Percentiles rank a stretch among this genome's conserved stretches.
Conservation (phyloP, 2,113 vertebrate species). For the Thermophis baileyi region DNA sequence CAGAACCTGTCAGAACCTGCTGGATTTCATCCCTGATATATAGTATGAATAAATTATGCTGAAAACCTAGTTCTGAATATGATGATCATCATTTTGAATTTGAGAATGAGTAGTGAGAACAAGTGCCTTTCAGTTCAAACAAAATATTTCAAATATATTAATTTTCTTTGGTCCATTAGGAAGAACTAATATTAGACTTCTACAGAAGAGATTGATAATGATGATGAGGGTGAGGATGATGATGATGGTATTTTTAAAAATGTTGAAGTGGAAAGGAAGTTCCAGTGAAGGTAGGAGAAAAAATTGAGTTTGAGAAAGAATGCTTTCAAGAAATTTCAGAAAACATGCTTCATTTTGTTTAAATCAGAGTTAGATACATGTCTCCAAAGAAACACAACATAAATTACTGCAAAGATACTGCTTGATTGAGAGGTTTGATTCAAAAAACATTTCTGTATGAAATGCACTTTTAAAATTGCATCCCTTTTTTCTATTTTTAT, state of each 20-base stretch:
- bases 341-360: not conserved
- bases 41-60: not conserved
- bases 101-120: not conserved
- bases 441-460: not conserved
- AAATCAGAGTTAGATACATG: no score
- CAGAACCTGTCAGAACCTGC: no score
- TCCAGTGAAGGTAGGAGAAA: not conserved
- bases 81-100: not conserved
- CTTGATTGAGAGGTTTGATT: not conserved
- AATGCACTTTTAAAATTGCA: not conserved
- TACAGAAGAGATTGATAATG: not conserved
- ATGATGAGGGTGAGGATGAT: not conserved
- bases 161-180: not conserved
- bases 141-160: not conserved
- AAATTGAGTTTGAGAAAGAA: not conserved
- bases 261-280: not conserved
- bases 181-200: not conserved
- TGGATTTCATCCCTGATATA: no score
- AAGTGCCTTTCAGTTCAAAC: not conserved
- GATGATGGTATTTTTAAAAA: not conserved
- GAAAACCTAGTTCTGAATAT: not conserved
- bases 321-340: not conserved
- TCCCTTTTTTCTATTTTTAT: not conserved
- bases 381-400: not conserved
- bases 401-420: not conserved